These are phyloP conservation scores for Chaenocephalus aceratus DNA, from an alignment of 2,113 vertebrate species.

Conservation along the genomic window DNA sequence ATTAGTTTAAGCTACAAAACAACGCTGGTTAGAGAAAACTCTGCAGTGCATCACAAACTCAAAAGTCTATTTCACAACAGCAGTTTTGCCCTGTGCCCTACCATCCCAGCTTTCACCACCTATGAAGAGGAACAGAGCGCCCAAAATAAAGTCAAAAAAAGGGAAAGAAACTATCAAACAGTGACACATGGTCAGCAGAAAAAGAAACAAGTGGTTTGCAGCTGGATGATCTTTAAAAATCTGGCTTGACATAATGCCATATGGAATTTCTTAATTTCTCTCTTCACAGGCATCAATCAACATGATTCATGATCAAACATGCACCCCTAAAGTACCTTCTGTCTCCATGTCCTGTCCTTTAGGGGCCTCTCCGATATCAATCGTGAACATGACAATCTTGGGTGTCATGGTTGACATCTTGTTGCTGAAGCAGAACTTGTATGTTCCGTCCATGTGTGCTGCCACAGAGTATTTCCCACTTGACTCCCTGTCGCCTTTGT, in stretches of 20 bases:
- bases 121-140: constrained; percentile 46
- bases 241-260: too few species aligned
- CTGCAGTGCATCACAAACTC: constrained; percentile 64
- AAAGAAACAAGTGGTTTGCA: not conserved
- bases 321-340: constrained; percentile 81
- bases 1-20: constrained; percentile 61
- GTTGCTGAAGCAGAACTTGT: constrained; percentile 99
- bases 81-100: constrained; percentile 60
- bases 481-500: constrained; percentile 98
- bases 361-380: constrained; percentile 97
- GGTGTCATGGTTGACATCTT: constrained; percentile 99
- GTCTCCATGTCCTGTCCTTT: constrained; percentile 98
- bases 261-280: not conserved
- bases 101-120: constrained; percentile 81
- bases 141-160: constrained; percentile 44
- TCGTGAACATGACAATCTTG: constrained; percentile 99
- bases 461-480: constrained; percentile 98
- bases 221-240: not conserved
- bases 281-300: not conserved
- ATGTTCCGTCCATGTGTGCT: constrained; percentile 97
- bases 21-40: constrained; percentile 66
- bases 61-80: constrained; percentile 26
- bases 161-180: not conserved
- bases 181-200: not conserved
- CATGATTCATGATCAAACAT: too few species aligned